Evolutionary conservation across 2,888 invertebrate species (phyloP).

Genomic region (Sisyra terminalis): DNA sequence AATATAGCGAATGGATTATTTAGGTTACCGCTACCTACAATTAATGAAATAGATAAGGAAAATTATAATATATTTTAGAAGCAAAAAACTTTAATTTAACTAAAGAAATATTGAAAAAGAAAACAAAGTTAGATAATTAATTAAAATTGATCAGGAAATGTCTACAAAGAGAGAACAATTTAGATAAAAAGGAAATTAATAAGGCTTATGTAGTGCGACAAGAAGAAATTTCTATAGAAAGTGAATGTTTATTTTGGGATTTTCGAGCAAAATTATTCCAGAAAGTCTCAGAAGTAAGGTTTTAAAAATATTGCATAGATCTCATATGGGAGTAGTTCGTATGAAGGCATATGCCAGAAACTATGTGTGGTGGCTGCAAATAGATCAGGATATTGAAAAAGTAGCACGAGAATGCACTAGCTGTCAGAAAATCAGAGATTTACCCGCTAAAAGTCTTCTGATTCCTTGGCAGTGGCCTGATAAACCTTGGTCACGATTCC

Average conservation of each 20-base stretch:
- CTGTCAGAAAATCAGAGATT: too few relatives aligned
- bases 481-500: too few relatives aligned
- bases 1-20: background rate
- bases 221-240: background rate
- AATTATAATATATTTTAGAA: background rate
- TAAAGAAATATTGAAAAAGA: too few relatives aligned
- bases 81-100: too few relatives aligned
- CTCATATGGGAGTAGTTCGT: background rate
- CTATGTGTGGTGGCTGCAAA: background rate
- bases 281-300: too few relatives aligned
- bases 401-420: background rate
- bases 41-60: too few relatives aligned
- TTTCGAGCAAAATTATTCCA: background rate
- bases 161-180: background rate
- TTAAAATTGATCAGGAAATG: background rate
- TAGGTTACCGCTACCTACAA: too few relatives aligned
- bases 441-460: too few relatives aligned
- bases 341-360: background rate
- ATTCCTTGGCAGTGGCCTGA: too few relatives aligned
- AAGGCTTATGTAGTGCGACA: background rate
- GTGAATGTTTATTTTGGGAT: background rate
- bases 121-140: too few relatives aligned
- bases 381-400: background rate
- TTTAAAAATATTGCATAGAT: background rate
- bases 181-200: too few relatives aligned